phyloP scores from a whole-genome alignment of 2,888 invertebrate species.

The Drosophila dives region DNA sequence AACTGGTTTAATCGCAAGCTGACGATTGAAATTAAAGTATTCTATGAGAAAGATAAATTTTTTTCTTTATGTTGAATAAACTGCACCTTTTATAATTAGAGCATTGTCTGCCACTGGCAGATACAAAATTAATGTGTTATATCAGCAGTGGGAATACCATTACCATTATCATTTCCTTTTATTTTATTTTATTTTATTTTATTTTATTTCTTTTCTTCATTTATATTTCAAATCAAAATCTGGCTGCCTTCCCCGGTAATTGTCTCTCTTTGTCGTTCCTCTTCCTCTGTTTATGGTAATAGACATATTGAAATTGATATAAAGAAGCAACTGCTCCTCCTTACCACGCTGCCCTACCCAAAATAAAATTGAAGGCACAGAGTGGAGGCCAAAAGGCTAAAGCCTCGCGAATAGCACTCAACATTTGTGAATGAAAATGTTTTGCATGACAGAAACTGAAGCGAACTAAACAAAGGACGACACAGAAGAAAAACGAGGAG shows the following conservation, averaged over 20 bases:
- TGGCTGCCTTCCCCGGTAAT: neutral
- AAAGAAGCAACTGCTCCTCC: neutral
- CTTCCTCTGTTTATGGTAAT: neutral
- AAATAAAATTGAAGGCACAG: neutral
- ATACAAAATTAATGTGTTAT: neutral
- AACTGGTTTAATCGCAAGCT: neutral
- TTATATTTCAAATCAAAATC: slow-evolving; percentile 8
- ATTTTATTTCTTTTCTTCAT: neutral
- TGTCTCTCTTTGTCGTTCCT: neutral
- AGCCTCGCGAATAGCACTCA: slow-evolving; percentile 23
- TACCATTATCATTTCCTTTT: neutral
- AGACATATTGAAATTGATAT: slow-evolving; percentile 16
- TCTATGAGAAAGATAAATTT: neutral
- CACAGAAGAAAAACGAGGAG: neutral
- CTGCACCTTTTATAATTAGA: neutral
- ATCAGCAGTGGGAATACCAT: slow-evolving; percentile 1
- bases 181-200: neutral
- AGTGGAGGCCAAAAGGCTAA: neutral
- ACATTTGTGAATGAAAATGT: slow-evolving; percentile 40
- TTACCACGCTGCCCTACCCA: neutral
- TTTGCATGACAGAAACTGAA: slow-evolving; percentile 34
- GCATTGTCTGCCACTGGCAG: neutral
- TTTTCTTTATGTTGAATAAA: neutral
- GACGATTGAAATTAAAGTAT: neutral
- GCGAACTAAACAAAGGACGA: neutral